Conservation (phyloP, 2,113 vertebrate genomes). For the Etia nguti region DNA sequence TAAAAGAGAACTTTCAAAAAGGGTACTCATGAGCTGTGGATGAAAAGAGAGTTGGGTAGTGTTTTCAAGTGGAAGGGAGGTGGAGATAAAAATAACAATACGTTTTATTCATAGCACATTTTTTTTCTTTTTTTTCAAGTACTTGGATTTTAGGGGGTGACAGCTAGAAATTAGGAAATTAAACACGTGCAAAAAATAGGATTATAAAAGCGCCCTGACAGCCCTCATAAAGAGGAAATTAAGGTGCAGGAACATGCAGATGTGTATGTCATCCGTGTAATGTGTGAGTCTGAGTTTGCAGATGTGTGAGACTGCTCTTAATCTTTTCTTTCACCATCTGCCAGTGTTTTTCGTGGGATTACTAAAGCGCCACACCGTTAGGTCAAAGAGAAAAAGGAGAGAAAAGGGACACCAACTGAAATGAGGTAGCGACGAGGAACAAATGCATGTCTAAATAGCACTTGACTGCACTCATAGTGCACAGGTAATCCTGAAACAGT, state of each 20-base stretch:
- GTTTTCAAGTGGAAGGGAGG: not conserved
- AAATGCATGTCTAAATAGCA: not conserved
- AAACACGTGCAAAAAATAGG: not conserved
- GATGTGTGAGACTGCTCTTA: conserved; percentile 20
- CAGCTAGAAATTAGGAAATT: not conserved
- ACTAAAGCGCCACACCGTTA: not conserved
- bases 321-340: conserved; percentile 42
- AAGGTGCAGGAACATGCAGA: not conserved
- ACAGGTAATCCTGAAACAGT: fast-evolving
- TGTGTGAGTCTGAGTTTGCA: not conserved
- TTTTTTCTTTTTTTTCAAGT: not conserved
- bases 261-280: not conserved
- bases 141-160: not conserved
- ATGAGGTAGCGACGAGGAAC: not conserved
- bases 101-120: not conserved
- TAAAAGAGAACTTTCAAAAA: not conserved
- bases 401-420: not conserved
- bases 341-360: conserved; percentile 41
- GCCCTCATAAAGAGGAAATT: not conserved
- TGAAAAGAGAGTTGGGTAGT: not conserved
- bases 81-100: conserved; percentile 15
- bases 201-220: not conserved
- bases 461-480: not conserved
- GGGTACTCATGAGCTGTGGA: not conserved
- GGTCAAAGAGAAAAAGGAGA: conserved; percentile 14